A percentile compares a stretch with the other conserved stretches of the same genome.
These are phyloP conservation scores for Melanaphis sacchari DNA, from an alignment of 1,140 invertebrate genomes.

Conservation along the genomic window DNA sequence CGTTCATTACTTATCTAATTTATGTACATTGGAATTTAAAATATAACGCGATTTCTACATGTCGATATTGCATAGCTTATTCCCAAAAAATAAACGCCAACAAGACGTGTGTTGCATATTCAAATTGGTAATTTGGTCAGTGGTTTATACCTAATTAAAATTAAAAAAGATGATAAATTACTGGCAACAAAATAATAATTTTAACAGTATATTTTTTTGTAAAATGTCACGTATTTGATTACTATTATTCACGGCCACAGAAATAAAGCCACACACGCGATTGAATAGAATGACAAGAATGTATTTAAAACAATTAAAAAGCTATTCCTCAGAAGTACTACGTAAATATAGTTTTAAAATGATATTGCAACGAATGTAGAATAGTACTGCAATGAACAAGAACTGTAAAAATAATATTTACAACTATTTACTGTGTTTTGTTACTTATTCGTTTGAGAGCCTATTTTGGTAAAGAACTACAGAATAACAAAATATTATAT, in stretches of 20 bases:
- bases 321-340: conserved; percentile 1
- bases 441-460: background rate
- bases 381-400: background rate
- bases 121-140: background rate
- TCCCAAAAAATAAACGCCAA: background rate
- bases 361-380: background rate
- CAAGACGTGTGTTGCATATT: background rate
- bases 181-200: background rate
- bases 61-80: background rate
- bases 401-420: background rate
- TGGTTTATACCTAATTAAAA: background rate
- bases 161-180: conserved; percentile 26
- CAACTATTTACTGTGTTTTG: background rate
- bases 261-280: background rate
- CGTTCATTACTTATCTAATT: background rate
- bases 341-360: background rate
- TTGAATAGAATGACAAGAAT: conserved; percentile 42
- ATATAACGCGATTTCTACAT: background rate
- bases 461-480: background rate
- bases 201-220: background rate
- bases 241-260: background rate
- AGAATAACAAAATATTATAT: background rate
- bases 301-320: conserved; percentile 44
- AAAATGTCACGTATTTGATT: conserved; percentile 40
- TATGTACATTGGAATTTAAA: background rate